Conservation (phyloP, 1,140 invertebrate genomes). For the Coenobita brevimanus region DNA sequence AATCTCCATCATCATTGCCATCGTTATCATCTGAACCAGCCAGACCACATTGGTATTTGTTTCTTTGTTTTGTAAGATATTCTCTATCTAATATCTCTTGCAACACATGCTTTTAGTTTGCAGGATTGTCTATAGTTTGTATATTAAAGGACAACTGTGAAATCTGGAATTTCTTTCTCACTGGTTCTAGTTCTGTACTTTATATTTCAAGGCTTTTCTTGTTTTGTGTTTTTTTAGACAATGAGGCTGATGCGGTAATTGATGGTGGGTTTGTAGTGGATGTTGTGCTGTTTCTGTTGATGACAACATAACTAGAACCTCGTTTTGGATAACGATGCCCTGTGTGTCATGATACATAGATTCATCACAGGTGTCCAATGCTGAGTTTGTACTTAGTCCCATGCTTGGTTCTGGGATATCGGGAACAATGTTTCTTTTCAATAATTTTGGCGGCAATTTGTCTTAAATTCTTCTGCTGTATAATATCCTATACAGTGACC, state of each 20-base stretch:
- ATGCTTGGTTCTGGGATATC: neutral
- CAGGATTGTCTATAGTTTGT: neutral
- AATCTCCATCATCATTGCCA: too few species aligned
- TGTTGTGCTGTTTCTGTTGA: neutral
- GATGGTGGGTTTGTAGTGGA: neutral
- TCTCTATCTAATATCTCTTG: neutral
- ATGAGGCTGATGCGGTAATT: neutral
- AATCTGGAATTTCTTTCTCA: neutral
- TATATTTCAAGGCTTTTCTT: neutral
- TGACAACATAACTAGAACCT: neutral
- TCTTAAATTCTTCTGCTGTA: constrained; percentile 9
- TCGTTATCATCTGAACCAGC: neutral
- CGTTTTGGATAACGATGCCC: constrained; percentile 7
- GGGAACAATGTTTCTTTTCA: constrained; percentile 1
- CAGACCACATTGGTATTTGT: constrained; percentile 8
- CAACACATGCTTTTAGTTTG: neutral
- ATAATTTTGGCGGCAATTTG: neutral
- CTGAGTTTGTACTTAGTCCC: constrained; percentile 2
- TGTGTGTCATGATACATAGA: constrained; percentile 4
- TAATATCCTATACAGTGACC: neutral
- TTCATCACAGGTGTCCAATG: constrained; percentile 4
- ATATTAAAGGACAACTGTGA: neutral
- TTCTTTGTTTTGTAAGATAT: neutral
- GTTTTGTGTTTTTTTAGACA: neutral
- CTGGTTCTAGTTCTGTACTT: constrained; percentile 6